Conservation (phyloP, 2,113 vertebrate genomes). For the Meriones unguiculatus region DNA sequence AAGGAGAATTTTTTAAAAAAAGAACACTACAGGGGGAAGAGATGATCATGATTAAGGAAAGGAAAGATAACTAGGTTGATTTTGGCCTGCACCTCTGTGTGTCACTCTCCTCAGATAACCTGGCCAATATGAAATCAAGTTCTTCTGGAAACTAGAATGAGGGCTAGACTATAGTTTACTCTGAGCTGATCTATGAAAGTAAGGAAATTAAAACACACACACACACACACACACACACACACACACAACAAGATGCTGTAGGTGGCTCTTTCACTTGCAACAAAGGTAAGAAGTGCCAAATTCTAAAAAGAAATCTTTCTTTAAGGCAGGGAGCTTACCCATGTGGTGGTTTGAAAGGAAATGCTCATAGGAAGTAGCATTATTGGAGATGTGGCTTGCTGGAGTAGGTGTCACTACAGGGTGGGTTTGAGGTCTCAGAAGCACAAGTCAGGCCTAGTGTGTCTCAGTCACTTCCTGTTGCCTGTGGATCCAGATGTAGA, state of each 20-base stretch:
- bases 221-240: too few relatives aligned
- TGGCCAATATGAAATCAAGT: neutral
- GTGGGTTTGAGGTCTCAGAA: neutral
- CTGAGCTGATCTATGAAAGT: neutral
- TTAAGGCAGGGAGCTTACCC: constrained; percentile 1
- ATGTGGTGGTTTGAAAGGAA: neutral
- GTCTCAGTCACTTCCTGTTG: neutral
- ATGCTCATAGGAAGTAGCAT: neutral
- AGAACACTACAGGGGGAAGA: too few relatives aligned
- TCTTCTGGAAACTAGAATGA: neutral
- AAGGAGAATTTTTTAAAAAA: too few relatives aligned
- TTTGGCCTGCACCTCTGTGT: neutral
- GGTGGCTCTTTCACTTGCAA: neutral
- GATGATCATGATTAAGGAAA: neutral
- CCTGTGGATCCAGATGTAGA: neutral
- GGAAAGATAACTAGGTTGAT: neutral
- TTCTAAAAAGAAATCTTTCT: constrained; percentile 8
- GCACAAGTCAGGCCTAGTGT: neutral
- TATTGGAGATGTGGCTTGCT: neutral
- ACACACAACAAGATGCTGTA: neutral
- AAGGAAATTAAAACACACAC: neutral
- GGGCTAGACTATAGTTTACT: neutral
- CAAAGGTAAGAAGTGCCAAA: neutral
- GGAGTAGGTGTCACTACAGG: too few relatives aligned
- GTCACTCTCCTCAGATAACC: neutral